Base-by-base conservation (phyloP, 2,797 vertebrate genomes). In the Psittacula derbiana region DNA sequence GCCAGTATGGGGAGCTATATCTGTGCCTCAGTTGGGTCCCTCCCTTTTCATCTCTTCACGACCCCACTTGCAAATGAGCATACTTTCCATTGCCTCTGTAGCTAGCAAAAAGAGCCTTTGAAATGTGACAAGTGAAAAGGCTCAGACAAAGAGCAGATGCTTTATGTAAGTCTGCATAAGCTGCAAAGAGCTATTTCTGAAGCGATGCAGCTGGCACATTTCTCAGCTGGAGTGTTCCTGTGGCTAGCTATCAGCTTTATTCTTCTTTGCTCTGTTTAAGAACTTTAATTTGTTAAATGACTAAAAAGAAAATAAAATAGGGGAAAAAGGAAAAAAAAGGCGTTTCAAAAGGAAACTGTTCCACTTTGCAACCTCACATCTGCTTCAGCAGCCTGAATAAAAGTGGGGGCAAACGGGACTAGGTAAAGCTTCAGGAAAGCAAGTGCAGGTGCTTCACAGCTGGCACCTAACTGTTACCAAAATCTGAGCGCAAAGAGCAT, bases 61-160 rank as follows among this genome's bases (percentile, higher is more conserved):
- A 94, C 88, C 81, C 84, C 33, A 5, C 57, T 73, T 57, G 79
- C 43, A 52, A 11, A 55, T n/a, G 27, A 81, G 17, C 88, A 90
- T 95, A 89, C 20, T 95, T 95, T 96, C 95, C 88, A 3, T 65
- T 96, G 92, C 84, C 80, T 93, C 41, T 87, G 86, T 25, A 95
- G 93, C 78, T 92, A 50, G 5, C 71, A 47, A 31, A 79, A 72
- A 80, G 74, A 94, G 82, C 46, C 92, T 92, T 92, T 93, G 88
- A 92, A 92, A 58, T 67, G 80, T 92, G 80, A 88, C 94, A 94
- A 69, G 90, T 73, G 31, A n/a, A 67, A 44, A 81, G 84, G 53
- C 80, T 80, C 43, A 31, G 91, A 97, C 86, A 47, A 93, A 95
- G 88, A 80, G 5, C 95, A 95, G 96, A 96, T 80, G 65, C 88